A percentile compares a stretch with the other conserved stretches of the same genome.
These are phyloP conservation scores for Delphinapterus leucas DNA, from an alignment of 2,113 vertebrate species.

Conservation along the genomic window DNA sequence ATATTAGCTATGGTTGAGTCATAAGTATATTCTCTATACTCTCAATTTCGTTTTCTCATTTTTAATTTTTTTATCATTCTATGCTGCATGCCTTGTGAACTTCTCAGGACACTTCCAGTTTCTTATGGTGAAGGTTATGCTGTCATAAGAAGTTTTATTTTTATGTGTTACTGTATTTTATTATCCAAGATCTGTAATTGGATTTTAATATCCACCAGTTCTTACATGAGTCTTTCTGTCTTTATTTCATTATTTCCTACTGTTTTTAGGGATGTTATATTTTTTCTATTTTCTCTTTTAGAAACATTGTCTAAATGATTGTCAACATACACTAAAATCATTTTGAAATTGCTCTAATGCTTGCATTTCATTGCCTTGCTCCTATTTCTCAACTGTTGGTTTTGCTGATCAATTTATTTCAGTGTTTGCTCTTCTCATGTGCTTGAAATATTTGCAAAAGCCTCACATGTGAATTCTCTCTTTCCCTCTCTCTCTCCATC, in stretches of 20 bases:
- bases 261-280: not conserved
- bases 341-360: not conserved
- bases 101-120: not conserved
- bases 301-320: not conserved
- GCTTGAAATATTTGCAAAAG: not conserved
- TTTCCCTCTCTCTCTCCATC: too few species aligned
- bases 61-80: not conserved
- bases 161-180: not conserved
- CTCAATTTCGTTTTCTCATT: not conserved
- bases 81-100: not conserved
- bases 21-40: not conserved
- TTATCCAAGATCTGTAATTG: not conserved
- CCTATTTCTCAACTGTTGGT: not conserved
- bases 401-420: not conserved
- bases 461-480: not conserved
- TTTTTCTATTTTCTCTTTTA: not conserved
- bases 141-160: not conserved
- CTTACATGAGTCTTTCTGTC: not conserved
- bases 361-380: not conserved
- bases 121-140: not conserved
- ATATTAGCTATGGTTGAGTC: not conserved
- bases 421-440: not conserved
- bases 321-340: not conserved
- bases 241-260: not conserved
- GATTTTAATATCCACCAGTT: not conserved